Percentiles rank a stretch among this genome's conserved stretches.
phyloP scores from a whole-genome alignment of 2,797 vertebrate species.

The Melanotaenia boesemani region DNA sequence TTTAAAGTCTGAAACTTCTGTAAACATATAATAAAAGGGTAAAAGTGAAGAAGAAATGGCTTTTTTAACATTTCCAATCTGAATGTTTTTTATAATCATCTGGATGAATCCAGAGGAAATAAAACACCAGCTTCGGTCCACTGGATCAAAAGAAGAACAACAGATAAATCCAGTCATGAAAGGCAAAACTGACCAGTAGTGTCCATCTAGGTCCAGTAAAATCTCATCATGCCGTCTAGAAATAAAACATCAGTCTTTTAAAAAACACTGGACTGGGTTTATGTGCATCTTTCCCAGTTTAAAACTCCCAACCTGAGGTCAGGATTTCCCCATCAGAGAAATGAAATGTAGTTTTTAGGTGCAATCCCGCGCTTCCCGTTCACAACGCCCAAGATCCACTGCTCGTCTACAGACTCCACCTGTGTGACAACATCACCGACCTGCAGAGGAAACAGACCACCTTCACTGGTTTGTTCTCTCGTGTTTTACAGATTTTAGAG shows the following conservation, averaged over 20 bases:
- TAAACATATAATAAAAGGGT: background rate
- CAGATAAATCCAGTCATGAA: background rate
- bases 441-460: constrained; percentile 69
- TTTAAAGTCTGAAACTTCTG: background rate
- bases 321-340: constrained; percentile 59
- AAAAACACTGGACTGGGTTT: constrained; percentile 2
- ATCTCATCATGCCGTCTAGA: background rate
- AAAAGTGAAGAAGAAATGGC: background rate
- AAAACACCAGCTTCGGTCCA: background rate
- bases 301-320: background rate
- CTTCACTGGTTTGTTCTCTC: background rate
- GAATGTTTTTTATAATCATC: background rate
- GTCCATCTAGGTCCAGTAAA: background rate
- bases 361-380: constrained; percentile 88
- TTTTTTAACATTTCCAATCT: constrained; percentile 9
- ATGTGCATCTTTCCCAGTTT: background rate
- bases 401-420: constrained; percentile 87
- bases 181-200: background rate
- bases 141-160: background rate
- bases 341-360: constrained; percentile 91
- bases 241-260: background rate
- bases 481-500: no score
- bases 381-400: constrained; percentile 92
- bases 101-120: background rate
- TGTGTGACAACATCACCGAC: constrained; percentile 88